Base-by-base conservation (phyloP, 2,888 invertebrate species). In the Folsomia manolachei region DNA sequence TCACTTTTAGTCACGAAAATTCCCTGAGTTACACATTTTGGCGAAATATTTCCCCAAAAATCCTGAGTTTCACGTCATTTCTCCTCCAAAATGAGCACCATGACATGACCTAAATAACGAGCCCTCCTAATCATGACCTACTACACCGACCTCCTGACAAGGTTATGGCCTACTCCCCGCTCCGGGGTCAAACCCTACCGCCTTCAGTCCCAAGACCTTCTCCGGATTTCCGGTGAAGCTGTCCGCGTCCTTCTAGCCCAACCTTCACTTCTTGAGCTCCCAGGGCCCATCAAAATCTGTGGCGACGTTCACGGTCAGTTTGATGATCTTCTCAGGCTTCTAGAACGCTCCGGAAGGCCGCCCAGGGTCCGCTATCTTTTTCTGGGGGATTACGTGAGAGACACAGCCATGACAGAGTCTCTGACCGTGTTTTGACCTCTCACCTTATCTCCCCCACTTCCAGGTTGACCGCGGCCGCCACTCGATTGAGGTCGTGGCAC, bases 231-330 rank as follows among this genome's bases (percentile, higher is more conserved):
- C 27, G 9, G 65, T 65, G 1, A 23, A 27, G n/a, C 27, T 27
- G 65, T 19, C n/a, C 14, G 39, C 23, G 23, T n/a, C 14, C 4
- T 65, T 39, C 14, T 87, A 75, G 83, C 84, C 62, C 86, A 87
- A 81, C 85, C 86, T 18, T 85, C 85, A 83, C 81, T 87, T 21
- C 80, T 87, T 63, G 86, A 87, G 79, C 81, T 87, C 63, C 83
- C 82, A 68, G 83, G 86, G 1, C 87, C 87, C 1, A 84, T 87
- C 39, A 86, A 85, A 90, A 97, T 99, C 80, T 99, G 98, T 88
- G 99, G 99, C 83, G 99, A 99, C 87, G 98, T 99, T 86, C 99
- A 99, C 87, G 99, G 99, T 83, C 98, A 99, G 88, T 99, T 98
- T 88, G 99, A 97, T 87, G 99, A 99, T 89, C 90, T 99, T 88